phyloP scores from a whole-genome alignment of 2,888 invertebrate genomes.

The Willowsia nigromaculata region DNA sequence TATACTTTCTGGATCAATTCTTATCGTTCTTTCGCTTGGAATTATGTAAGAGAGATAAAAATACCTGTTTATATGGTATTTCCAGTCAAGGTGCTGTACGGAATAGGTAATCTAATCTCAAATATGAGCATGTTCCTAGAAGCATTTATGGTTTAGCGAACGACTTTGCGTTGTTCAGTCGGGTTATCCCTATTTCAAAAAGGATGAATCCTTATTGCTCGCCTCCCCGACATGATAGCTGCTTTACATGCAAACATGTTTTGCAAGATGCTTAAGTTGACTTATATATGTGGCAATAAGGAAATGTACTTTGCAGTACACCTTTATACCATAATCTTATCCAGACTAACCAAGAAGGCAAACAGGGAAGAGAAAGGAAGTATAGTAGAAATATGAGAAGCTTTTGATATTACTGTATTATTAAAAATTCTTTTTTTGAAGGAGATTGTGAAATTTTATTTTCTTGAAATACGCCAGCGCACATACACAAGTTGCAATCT shows the following conservation, averaged over 20 bases:
- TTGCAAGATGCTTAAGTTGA: background rate
- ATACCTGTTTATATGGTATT: background rate
- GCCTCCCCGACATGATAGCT: background rate
- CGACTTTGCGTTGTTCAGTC: background rate
- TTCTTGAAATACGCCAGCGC: background rate
- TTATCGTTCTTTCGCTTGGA: background rate
- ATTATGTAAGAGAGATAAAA: background rate
- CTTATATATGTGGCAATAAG: background rate
- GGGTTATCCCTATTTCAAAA: background rate
- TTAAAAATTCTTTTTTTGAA: background rate
- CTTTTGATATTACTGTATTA: background rate
- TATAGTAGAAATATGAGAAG: no score
- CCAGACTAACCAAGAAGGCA: no score
- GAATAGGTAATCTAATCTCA: background rate
- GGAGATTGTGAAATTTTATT: background rate
- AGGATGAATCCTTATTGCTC: background rate
- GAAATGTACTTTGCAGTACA: no score
- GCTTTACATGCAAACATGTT: background rate
- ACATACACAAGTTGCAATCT: constrained; percentile 4
- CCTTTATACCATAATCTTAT: no score
- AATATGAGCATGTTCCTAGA: background rate
- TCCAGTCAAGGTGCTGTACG: background rate
- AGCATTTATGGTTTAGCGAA: background rate
- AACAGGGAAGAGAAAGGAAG: no score
- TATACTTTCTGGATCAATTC: constrained; percentile 13